Evolutionary conservation across 2,888 invertebrate species (phyloP).

Genomic region (Exephanes ischioxanthus): DNA sequence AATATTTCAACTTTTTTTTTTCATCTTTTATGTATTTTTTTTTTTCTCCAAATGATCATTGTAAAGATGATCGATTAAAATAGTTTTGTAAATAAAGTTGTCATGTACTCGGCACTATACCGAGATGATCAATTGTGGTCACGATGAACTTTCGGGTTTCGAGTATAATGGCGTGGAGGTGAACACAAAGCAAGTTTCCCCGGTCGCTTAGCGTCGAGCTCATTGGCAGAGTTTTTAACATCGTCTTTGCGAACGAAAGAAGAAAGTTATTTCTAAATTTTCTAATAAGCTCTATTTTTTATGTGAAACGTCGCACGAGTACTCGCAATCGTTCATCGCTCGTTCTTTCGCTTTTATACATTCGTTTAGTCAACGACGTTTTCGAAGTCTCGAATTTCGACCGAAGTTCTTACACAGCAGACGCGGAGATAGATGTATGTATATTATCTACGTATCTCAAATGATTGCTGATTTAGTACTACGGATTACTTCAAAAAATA

Average conservation of each 20-base stretch:
- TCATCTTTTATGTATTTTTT: not conserved
- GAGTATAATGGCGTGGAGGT: slow-evolving; percentile 27
- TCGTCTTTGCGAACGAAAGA: slow-evolving; percentile 32
- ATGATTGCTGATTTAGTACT: slow-evolving; percentile 50
- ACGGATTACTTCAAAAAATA: slow-evolving; percentile 67
- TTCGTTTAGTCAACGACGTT: slow-evolving; percentile 33
- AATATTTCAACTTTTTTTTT: slow-evolving; percentile 23
- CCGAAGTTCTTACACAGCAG: slow-evolving; percentile 36
- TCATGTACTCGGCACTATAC: slow-evolving; percentile 39
- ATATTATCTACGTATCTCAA: slow-evolving; percentile 20
- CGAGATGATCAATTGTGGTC: slow-evolving; percentile 19
- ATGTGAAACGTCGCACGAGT: slow-evolving; percentile 54
- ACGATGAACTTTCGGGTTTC: slow-evolving; percentile 16
- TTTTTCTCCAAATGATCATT: slow-evolving; percentile 42
- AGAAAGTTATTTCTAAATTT: slow-evolving; percentile 61
- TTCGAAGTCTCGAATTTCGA: slow-evolving; percentile 45
- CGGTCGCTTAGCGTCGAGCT: slow-evolving; percentile 36
- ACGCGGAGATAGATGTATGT: slow-evolving; percentile 32
- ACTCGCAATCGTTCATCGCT: slow-evolving; percentile 37
- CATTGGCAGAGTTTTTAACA: slow-evolving; percentile 49
- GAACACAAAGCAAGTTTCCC: slow-evolving; percentile 43
- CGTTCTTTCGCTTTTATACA: slow-evolving; percentile 23
- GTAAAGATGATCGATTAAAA: slow-evolving; percentile 58
- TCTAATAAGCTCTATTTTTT: slow-evolving; percentile 74
- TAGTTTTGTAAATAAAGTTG: slow-evolving; percentile 48